These are phyloP conservation scores for Zosterops japonicus DNA, from an alignment of 2,113 vertebrate species.

Conservation along the genomic window DNA sequence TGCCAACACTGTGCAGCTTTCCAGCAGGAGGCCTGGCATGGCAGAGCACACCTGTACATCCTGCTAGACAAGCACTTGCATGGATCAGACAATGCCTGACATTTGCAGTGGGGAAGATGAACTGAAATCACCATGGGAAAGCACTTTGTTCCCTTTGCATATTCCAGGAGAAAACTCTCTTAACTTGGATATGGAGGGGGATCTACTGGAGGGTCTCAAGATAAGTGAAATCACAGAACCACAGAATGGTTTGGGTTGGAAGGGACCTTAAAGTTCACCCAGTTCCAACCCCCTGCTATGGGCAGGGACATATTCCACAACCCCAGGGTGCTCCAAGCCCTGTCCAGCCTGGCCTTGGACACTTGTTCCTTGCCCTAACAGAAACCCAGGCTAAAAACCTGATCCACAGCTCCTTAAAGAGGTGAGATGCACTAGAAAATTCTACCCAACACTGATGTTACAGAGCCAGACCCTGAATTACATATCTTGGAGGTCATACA, in stretches of 20 bases:
- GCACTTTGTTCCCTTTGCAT: background rate
- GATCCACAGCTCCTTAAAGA: background rate
- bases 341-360: background rate
- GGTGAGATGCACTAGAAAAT: background rate
- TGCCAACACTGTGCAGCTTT: background rate
- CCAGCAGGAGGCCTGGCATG: background rate
- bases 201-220: background rate
- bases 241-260: background rate
- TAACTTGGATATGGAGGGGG: background rate
- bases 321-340: background rate
- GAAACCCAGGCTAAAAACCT: background rate
- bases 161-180: background rate
- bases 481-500: background rate
- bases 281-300: background rate
- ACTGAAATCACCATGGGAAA: background rate
- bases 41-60: background rate
- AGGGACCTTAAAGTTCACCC: background rate
- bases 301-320: background rate
- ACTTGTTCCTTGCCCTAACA: background rate
- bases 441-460: background rate
- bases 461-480: background rate
- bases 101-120: background rate
- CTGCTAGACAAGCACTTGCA: background rate
- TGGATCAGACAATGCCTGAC: background rate
- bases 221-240: accelerated